Percentiles rank a stretch among this genome's conserved stretches.
phyloP scores from a whole-genome alignment of 2,888 invertebrate genomes.

The Ecliptopera silaceata region DNA sequence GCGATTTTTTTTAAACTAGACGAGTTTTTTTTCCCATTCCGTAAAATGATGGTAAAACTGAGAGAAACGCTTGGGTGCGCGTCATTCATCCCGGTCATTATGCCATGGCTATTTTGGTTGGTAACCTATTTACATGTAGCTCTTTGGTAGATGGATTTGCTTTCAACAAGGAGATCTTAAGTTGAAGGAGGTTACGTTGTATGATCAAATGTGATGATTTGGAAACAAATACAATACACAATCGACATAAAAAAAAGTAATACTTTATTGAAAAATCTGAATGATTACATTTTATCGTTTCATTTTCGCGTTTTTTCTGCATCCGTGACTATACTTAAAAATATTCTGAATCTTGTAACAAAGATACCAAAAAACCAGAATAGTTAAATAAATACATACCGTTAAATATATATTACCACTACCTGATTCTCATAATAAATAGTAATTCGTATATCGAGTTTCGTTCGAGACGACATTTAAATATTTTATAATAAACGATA shows the following conservation, averaged over 20 bases:
- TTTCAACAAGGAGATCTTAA: neutral
- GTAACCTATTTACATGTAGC: conserved; percentile 49
- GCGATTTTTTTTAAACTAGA: neutral
- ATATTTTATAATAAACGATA: conserved; percentile 32
- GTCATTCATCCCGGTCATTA: conserved; percentile 43
- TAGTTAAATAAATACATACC: neutral
- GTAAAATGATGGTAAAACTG: conserved; percentile 16
- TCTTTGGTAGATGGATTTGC: conserved; percentile 1
- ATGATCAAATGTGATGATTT: neutral
- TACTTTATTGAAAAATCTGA: neutral
- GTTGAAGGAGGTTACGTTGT: neutral
- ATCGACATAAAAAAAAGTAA: neutral
- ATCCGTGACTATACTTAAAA: neutral
- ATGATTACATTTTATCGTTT: neutral
- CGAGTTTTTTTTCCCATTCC: neutral
- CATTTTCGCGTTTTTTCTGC: neutral
- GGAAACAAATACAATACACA: neutral
- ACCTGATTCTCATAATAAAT: conserved; percentile 86
- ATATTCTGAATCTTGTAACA: neutral
- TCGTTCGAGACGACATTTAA: conserved; percentile 85
- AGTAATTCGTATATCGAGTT: conserved; percentile 86
- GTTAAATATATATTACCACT: conserved; percentile 85
- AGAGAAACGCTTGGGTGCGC: conserved; percentile 32
- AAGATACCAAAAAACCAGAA: neutral
- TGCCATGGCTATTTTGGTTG: conserved; percentile 61